A percentile compares a stretch with the other conserved stretches of the same genome.
These are phyloP conservation scores for Vulpes vulpes DNA, from an alignment of 2,113 vertebrate species.

Conservation along the genomic window DNA sequence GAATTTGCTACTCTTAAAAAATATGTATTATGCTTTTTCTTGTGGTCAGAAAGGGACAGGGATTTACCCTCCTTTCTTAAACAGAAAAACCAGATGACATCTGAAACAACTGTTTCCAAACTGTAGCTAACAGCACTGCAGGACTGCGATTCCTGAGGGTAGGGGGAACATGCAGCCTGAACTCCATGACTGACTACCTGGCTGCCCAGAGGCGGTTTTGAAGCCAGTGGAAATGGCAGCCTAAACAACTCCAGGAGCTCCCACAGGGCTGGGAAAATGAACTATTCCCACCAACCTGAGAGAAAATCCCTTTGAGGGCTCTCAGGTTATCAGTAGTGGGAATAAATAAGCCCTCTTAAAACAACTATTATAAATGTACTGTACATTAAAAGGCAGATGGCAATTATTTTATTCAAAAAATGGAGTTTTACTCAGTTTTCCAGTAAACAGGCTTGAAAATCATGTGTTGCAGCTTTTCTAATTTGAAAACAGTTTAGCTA, in stretches of 20 bases:
- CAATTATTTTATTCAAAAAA: slow-evolving; percentile 64
- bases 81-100: neutral
- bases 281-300: neutral
- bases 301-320: neutral
- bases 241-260: neutral
- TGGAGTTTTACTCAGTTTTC: slow-evolving; percentile 78
- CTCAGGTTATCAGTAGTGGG: neutral
- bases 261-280: neutral
- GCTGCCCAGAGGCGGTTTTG: neutral
- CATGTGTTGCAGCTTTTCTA: slow-evolving; percentile 81
- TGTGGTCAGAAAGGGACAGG: neutral
- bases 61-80: neutral
- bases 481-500: slow-evolving; percentile 76
- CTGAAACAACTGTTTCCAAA: neutral
- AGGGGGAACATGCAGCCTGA: neutral
- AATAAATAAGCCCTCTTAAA: neutral
- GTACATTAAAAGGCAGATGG: neutral
- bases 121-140: neutral
- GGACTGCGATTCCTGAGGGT: neutral
- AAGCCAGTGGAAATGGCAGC: neutral
- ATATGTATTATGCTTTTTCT: neutral
- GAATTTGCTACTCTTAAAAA: neutral
- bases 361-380: neutral
- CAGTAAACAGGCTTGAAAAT: slow-evolving; percentile 86
- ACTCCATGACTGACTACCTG: neutral